Evolutionary conservation across 2,797 vertebrate genomes (phyloP).

Genomic region (Lutjanus campechanus): DNA sequence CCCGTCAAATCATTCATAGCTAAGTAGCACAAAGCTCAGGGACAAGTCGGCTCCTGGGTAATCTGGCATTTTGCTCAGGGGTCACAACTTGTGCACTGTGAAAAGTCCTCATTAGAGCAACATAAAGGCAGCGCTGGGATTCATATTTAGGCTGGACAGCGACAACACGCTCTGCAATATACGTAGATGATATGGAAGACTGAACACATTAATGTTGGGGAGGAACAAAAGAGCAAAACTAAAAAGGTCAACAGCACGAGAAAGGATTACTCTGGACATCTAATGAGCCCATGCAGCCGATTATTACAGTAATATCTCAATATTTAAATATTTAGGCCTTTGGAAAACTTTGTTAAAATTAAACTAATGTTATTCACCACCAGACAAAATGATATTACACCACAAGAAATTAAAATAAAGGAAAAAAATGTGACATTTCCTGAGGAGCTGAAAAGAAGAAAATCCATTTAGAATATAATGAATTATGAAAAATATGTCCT

Average conservation of each 20-base stretch:
- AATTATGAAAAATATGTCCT: neutral
- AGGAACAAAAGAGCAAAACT: neutral
- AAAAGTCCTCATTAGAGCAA: slow-evolving; percentile 37
- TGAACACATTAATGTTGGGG: slow-evolving; percentile 1
- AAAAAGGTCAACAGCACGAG: slow-evolving; percentile 32
- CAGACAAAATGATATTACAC: no score
- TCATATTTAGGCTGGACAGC: neutral
- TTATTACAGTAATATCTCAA: neutral
- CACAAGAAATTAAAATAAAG: no score
- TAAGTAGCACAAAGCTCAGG: slow-evolving; percentile 4
- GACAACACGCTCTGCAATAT: slow-evolving; percentile 5
- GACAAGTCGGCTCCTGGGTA: neutral
- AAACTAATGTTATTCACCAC: neutral
- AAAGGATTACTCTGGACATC: neutral
- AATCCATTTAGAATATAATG: no score
- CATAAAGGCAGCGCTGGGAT: slow-evolving; percentile 18
- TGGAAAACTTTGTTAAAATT: neutral
- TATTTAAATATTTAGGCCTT: no score
- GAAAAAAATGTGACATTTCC: no score
- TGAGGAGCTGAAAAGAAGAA: neutral
- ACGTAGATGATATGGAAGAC: slow-evolving; percentile 1
- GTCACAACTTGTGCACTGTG: slow-evolving; percentile 3
- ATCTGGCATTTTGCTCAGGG: slow-evolving; percentile 19
- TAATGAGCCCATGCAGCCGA: slow-evolving; percentile 2
- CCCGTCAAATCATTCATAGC: slow-evolving; percentile 8